Base-by-base conservation (phyloP, 2,797 vertebrate genomes). In the Paguma larvata region DNA sequence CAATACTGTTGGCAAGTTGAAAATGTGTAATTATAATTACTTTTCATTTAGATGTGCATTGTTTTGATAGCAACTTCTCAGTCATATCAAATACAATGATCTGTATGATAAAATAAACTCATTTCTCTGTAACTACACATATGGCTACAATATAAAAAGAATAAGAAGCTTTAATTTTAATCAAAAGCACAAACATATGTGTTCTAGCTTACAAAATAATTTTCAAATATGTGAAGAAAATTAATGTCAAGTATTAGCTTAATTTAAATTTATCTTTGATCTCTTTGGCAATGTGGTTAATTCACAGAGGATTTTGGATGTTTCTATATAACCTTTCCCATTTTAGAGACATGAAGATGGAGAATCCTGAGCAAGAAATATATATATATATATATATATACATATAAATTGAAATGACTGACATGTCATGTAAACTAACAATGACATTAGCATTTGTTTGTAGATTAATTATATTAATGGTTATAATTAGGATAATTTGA, bases 401-500 rank as follows among this genome's bases (percentile, higher is more conserved):
- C 23, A 59, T 30, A 77, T 75, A 73, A 92, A 93, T 72, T 56
- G 10, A 95, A 89, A 80, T 32, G 56, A 94, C 68, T 21, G 68
- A 51, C 68, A 84, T 62, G 16, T 65, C 53, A 91, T 15, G 70
- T 65, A 89, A 88, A 68, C 65, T 91, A 89, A 46, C 34, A 89
- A 88, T 51, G 77, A 1, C n/a, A 70, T 93, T 96, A 95, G 34
- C 51, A 97, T 85, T 93, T 97, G 62, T 93, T 97, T 95, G 80
- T 73, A 44, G 8, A 65, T 95, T 93, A 96, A 95, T 95, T 93
- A 79, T 93, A 97, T 95, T 94, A 95, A 96, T 97, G 30, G 32
- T 70, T 84, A 96, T 88, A 96, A 95, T 96, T 93, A 90, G 10
- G 63, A 93, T 96, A 95, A 96, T 87, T 84, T 92, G 80, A 92